Percentiles rank a stretch among this genome's conserved stretches.
These are phyloP conservation scores for Trogon surrucura DNA, from an alignment of 2,113 vertebrate species.

Conservation along the genomic window DNA sequence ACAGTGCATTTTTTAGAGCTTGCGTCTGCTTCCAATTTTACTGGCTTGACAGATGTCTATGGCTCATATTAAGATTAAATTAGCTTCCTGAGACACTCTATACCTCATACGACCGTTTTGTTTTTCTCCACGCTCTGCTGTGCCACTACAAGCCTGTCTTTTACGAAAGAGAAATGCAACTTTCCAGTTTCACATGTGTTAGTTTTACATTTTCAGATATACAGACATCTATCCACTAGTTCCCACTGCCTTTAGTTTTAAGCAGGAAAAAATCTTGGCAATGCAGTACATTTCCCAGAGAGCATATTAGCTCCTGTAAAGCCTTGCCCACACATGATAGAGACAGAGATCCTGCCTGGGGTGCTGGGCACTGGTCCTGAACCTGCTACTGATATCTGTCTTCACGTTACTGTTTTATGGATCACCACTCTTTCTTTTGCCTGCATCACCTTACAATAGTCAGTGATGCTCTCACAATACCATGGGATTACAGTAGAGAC, in stretches of 20 bases:
- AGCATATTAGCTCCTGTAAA: not conserved
- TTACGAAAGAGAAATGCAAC: not conserved
- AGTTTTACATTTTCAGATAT: not conserved
- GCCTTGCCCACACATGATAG: not conserved
- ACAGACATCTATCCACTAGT: not conserved
- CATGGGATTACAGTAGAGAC: accelerated
- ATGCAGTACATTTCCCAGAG: not conserved
- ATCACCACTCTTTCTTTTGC: not conserved
- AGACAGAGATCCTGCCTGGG: accelerated
- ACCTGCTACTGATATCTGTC: not conserved
- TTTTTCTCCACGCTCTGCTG: not conserved
- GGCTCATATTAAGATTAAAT: conserved; percentile 50
- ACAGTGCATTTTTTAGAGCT: not conserved
- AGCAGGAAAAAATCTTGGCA: not conserved
- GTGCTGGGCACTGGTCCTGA: not conserved
- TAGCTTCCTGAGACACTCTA: conserved; percentile 20
- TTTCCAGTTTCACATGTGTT: not conserved
- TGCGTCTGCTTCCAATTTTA: conserved; percentile 5
- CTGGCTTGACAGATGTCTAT: conserved; percentile 40
- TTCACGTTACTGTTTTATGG: not conserved
- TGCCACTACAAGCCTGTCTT: not conserved
- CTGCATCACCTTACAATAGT: not conserved
- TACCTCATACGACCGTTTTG: not conserved
- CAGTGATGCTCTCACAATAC: not conserved
- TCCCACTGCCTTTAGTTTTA: not conserved